These are phyloP conservation scores for Tenthredo mesomela DNA, from an alignment of 2,888 invertebrate genomes.

Conservation along the genomic window DNA sequence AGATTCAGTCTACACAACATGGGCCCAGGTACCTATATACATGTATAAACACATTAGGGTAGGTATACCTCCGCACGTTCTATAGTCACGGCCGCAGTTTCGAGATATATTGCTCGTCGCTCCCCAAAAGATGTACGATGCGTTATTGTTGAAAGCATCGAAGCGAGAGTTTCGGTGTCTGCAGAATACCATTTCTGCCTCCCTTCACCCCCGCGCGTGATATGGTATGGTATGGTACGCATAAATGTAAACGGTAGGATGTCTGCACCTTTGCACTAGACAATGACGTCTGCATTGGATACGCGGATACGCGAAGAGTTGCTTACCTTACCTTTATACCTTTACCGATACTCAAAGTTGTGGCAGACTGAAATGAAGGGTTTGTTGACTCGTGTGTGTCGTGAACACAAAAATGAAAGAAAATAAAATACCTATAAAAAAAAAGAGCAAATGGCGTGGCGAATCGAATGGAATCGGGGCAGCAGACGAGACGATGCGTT, in stretches of 20 bases:
- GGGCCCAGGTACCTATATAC: slow-evolving; percentile 26
- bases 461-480: slow-evolving; percentile 50
- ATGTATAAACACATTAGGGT: slow-evolving; percentile 52
- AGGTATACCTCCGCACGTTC: slow-evolving; percentile 52
- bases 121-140: slow-evolving; percentile 75
- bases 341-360: neutral
- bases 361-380: neutral
- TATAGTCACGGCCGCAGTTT: slow-evolving; percentile 60
- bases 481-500: slow-evolving; percentile 45
- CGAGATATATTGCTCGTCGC: slow-evolving; percentile 75
- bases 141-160: slow-evolving; percentile 76
- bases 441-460: slow-evolving; percentile 25
- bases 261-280: slow-evolving; percentile 70
- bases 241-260: slow-evolving; percentile 73
- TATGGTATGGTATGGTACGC: slow-evolving; percentile 34
- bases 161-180: slow-evolving; percentile 75
- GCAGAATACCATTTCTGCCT: slow-evolving; percentile 59
- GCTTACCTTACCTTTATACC: neutral
- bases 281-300: slow-evolving; percentile 44
- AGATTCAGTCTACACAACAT: neutral
- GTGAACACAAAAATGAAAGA: neutral
- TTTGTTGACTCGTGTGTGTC: neutral
- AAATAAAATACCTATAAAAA: neutral
- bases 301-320: neutral
- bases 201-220: slow-evolving; percentile 55